phyloP scores from a whole-genome alignment of 1,140 invertebrate species.

The Platorchestia sp. region DNA sequence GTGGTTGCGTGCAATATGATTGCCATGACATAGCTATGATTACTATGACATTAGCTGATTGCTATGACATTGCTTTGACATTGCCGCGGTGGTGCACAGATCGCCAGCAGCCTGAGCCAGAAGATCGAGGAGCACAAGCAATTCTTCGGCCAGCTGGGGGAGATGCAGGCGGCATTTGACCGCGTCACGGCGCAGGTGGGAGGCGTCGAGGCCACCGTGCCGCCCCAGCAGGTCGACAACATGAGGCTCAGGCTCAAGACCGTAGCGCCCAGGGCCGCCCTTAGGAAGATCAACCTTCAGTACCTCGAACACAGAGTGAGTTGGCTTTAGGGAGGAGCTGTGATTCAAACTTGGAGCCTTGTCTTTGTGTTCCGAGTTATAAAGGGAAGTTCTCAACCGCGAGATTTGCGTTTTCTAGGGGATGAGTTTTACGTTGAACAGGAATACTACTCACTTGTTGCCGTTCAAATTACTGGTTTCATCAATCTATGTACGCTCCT shows the following conservation, averaged over 20 bases:
- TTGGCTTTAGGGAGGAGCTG: not conserved
- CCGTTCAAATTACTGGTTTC: no score
- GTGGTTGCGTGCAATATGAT: no score
- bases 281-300: constrained; percentile 85
- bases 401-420: no score
- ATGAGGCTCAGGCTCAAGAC: constrained; percentile 82
- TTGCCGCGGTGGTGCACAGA: constrained; percentile 51
- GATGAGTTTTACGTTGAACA: no score
- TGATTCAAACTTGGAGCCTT: no score
- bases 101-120: constrained; percentile 84
- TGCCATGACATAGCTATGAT: no score
- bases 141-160: constrained; percentile 87
- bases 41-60: no score
- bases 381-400: no score
- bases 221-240: constrained; percentile 83
- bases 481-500: no score
- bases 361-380: no score
- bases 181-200: constrained; percentile 76
- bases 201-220: constrained; percentile 75
- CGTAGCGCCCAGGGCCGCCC: constrained; percentile 80
- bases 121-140: constrained; percentile 91
- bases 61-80: no score
- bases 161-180: constrained; percentile 83
- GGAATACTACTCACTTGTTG: no score
- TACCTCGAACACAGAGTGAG: constrained; percentile 88